phyloP scores from a whole-genome alignment of 2,113 vertebrate genomes.

The Vimba vimba region DNA sequence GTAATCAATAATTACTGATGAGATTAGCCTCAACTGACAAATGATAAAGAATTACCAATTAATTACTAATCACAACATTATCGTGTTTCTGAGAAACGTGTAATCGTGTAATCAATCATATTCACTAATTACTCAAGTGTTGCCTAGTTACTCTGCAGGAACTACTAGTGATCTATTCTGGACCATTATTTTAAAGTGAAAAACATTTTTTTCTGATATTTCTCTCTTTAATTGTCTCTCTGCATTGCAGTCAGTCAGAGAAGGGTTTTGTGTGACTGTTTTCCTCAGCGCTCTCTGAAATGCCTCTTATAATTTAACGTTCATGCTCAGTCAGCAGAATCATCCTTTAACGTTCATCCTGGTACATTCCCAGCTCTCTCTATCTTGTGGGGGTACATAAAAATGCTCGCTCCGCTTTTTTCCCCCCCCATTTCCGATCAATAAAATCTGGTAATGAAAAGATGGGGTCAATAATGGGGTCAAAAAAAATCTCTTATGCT shows the following conservation, averaged over 20 bases:
- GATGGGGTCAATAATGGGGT: neutral
- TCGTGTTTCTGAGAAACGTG: too few species aligned
- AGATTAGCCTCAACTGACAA: too few species aligned
- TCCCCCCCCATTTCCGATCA: neutral
- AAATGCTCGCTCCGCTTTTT: neutral
- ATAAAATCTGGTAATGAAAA: neutral
- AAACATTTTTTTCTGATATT: neutral
- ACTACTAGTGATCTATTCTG: too few species aligned
- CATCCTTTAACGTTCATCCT: neutral
- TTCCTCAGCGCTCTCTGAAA: neutral
- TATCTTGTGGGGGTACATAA: neutral
- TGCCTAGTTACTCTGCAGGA: too few species aligned
- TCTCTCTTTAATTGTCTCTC: neutral
- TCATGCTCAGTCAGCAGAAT: slow-evolving; percentile 1
- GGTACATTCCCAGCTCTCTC: neutral
- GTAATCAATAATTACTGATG: too few species aligned
- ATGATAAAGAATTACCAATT: too few species aligned
- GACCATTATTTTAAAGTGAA: too few species aligned
- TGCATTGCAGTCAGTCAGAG: slow-evolving; percentile 35
- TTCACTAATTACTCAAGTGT: too few species aligned
- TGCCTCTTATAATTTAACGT: slow-evolving; percentile 25
- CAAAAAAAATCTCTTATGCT: neutral
- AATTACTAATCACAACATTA: too few species aligned
- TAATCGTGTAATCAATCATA: too few species aligned
- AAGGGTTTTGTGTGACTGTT: slow-evolving; percentile 33